Evolutionary conservation across 2,888 invertebrate species (phyloP).

Genomic region (Synanthedon vespiformis): DNA sequence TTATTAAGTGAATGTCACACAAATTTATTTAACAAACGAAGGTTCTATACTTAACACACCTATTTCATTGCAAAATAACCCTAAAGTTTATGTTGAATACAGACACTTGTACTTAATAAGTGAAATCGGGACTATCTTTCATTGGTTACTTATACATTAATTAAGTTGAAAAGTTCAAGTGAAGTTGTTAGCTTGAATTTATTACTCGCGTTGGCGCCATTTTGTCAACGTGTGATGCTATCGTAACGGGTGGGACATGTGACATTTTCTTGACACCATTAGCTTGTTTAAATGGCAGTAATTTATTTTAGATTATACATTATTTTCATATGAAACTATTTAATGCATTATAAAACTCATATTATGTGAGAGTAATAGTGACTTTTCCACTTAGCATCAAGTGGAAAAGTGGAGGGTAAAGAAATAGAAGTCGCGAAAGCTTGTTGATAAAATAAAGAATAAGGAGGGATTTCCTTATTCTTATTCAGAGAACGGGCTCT

Average conservation of each 20-base stretch:
- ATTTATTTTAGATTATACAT: too few relatives aligned
- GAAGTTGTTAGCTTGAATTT: not conserved
- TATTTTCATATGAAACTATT: too few relatives aligned
- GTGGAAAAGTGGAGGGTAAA: too few relatives aligned
- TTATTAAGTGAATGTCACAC: constrained; percentile 6
- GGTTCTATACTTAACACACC: not conserved
- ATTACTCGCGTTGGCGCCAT: not conserved
- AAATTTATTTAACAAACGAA: constrained; percentile 2
- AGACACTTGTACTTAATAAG: not conserved
- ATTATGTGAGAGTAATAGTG: too few relatives aligned
- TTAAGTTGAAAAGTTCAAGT: not conserved
- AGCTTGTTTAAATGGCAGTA: too few relatives aligned
- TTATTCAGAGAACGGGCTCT: too few relatives aligned
- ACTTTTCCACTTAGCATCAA: too few relatives aligned
- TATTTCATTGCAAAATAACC: constrained; percentile 2
- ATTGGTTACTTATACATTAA: not conserved
- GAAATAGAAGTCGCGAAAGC: too few relatives aligned
- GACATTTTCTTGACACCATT: not conserved
- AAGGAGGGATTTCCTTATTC: too few relatives aligned
- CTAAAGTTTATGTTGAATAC: not conserved
- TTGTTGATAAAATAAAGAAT: too few relatives aligned
- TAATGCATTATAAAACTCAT: too few relatives aligned
- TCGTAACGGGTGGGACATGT: not conserved
- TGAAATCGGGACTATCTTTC: not conserved
- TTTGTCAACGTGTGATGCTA: not conserved